Evolutionary conservation across 2,888 invertebrate species (phyloP), one percentile per base, ranked within the genome.

Genomic region (Conus canariensis): DNA sequence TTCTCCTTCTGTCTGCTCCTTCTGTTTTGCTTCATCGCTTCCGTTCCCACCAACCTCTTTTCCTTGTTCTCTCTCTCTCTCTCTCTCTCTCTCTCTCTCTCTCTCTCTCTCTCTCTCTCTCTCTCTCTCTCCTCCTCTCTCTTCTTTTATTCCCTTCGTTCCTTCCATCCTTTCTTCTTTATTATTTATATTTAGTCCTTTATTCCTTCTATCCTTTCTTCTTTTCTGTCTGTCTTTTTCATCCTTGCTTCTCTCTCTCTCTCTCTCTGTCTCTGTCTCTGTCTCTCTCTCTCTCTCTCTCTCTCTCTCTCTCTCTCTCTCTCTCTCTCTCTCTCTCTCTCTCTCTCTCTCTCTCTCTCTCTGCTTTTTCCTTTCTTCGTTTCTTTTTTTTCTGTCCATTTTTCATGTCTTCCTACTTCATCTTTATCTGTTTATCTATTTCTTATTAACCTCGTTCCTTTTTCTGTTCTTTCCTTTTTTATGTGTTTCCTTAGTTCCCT

Each of bases 261-360:
- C 85, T 67, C 85, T 67, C 85, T 70, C 70, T 67, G 85, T 89
- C 59, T 85, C 85, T 85, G 58, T 90, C 90, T 86, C 90, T 60
- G 86, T 87, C 86, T 89, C 77, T 59, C 59, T 83, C 56, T 80
- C 77, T 87, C 87, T 64, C 64, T 64, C 90, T 64, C 88, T 87
- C 86, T 89, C 77, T 59, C 59, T 70, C 56, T 80, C 77, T 87
- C 87, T 56, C 64, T 64, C 90, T 82, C 60, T 74, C 85, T 30
- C 9, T 12, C 30, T 30, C 30, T 30, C 30, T 80, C 77, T 30
- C 30, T 10, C 77, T 80, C 30, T 30, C 77, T 30, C 9, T 30
- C 30, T 80, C 77, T 80, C 30, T 80, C 30, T 80, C 14, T 5
- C 74, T 56, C 19, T 56, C 45, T 45, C 12, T 14, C 12, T 10